Evolutionary conservation across 2,888 invertebrate species (phyloP).

Genomic region (Syrphus vitripennis): DNA sequence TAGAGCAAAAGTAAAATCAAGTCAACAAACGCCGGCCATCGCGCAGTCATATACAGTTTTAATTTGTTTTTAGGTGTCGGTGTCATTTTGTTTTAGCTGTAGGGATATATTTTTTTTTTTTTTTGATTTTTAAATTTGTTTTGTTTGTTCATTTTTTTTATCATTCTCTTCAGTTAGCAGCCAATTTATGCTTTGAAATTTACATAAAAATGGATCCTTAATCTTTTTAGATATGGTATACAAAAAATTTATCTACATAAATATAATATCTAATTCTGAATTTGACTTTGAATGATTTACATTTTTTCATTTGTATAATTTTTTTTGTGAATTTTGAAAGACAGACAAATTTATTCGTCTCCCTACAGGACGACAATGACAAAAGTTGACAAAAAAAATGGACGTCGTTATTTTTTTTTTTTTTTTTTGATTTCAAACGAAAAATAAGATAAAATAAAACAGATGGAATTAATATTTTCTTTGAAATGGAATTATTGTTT

Average conservation of each 20-base stretch:
- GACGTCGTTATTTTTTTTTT: too few species aligned
- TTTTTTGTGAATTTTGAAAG: neutral
- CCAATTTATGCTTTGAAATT: neutral
- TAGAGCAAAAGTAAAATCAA: neutral
- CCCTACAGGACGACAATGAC: neutral
- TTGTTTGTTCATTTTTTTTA: too few species aligned
- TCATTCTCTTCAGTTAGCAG: neutral
- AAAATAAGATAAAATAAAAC: too few species aligned
- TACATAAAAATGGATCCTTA: conserved; percentile 10
- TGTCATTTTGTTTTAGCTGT: neutral
- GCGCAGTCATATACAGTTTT: neutral
- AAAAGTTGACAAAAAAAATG: too few species aligned
- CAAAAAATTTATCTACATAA: too few species aligned
- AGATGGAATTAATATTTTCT: too few species aligned
- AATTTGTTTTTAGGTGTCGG: conserved; percentile 18
- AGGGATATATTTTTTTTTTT: neutral
- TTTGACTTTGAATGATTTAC: conserved; percentile 14
- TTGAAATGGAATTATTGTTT: too few species aligned
- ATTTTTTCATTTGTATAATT: neutral
- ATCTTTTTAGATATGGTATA: neutral
- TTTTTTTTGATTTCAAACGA: too few species aligned
- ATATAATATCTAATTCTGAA: neutral
- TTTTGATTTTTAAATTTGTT: too few species aligned
- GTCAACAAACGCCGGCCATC: neutral
- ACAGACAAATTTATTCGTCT: neutral